These are phyloP conservation scores for Drosophila ercepeae DNA, from an alignment of 1,140 invertebrate genomes.

Conservation along the genomic window DNA sequence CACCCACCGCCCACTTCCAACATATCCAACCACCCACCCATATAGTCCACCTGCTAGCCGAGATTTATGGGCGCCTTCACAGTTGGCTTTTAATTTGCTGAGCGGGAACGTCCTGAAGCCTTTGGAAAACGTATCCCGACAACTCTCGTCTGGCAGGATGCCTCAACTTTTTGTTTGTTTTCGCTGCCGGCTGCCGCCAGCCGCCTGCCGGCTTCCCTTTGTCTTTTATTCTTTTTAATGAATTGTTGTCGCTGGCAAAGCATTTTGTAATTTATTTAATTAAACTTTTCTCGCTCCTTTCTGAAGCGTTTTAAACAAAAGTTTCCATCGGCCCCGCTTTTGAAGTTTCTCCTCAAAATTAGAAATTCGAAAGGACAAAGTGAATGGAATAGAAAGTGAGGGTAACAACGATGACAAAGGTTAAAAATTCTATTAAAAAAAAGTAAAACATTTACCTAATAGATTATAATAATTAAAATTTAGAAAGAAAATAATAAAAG, in stretches of 20 bases:
- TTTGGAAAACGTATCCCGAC: slow-evolving; percentile 45
- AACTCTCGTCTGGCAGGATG: slow-evolving; percentile 44
- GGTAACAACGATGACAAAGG: neutral
- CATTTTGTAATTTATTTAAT: slow-evolving; percentile 81
- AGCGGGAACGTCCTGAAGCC: slow-evolving; percentile 45
- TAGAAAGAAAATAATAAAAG: no score
- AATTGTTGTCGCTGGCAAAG: slow-evolving; percentile 70
- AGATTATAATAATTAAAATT: neutral
- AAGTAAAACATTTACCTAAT: neutral
- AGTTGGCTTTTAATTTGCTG: slow-evolving; percentile 75
- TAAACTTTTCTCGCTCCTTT: slow-evolving; percentile 60
- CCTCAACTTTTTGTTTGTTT: slow-evolving; percentile 64
- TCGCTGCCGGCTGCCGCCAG: slow-evolving; percentile 37
- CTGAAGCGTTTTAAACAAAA: slow-evolving; percentile 50
- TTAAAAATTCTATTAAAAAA: neutral
- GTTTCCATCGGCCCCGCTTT: slow-evolving; percentile 50
- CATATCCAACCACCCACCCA: neutral
- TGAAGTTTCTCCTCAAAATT: slow-evolving; percentile 53
- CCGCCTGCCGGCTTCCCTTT: slow-evolving; percentile 44
- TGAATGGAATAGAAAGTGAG: neutral
- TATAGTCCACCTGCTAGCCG: slow-evolving; percentile 25
- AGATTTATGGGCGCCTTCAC: slow-evolving; percentile 69
- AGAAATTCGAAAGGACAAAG: slow-evolving; percentile 47
- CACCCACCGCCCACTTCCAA: neutral
- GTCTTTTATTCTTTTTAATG: slow-evolving; percentile 42